Conservation (phyloP, 1,140 invertebrate genomes). For the Bombus haemorrhoidalis region DNA sequence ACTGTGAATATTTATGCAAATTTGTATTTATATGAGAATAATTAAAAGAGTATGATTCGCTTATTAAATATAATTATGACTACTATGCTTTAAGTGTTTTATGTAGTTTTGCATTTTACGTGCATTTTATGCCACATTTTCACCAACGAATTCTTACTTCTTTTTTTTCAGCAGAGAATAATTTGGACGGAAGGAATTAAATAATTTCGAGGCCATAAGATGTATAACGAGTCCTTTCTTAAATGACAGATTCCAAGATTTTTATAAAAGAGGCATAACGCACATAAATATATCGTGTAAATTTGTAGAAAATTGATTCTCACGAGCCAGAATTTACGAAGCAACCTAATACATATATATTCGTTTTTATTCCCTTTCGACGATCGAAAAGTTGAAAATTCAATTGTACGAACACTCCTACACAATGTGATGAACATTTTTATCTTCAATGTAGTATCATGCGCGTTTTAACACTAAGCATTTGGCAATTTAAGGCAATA, state of each 20-base stretch:
- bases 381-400: not conserved
- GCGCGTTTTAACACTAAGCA: slow-evolving; percentile 58
- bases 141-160: no score
- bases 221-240: not conserved
- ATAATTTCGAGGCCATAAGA: not conserved
- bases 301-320: not conserved
- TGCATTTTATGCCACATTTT: not conserved
- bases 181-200: not conserved
- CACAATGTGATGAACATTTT: not conserved
- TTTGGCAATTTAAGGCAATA: slow-evolving; percentile 79
- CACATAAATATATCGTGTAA: not conserved
- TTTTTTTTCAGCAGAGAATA: not conserved
- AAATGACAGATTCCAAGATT: not conserved
- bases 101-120: not conserved
- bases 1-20: no score
- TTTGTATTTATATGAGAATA: no score
- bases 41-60: not conserved
- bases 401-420: not conserved
- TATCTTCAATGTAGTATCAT: not conserved
- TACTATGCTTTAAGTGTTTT: not conserved
- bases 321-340: not conserved
- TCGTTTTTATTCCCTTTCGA: not conserved
- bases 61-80: not conserved
- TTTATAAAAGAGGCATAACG: not conserved
- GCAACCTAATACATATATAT: not conserved